These are phyloP conservation scores for Gastrophysa polygoni DNA, from an alignment of 2,888 invertebrate genomes.

Conservation along the genomic window DNA sequence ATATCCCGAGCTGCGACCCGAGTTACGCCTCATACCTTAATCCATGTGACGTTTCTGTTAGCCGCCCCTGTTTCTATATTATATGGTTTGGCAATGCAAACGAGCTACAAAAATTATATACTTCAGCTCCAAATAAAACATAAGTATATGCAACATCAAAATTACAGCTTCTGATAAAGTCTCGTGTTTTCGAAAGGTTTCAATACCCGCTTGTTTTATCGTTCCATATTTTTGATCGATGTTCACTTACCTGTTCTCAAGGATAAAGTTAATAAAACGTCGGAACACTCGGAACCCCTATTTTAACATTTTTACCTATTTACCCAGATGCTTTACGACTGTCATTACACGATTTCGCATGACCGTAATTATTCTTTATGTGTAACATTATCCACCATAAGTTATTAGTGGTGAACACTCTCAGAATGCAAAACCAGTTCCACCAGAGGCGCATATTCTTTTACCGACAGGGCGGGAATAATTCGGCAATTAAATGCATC, in stretches of 20 bases:
- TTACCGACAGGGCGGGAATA: constrained; percentile 21
- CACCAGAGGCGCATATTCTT: not conserved
- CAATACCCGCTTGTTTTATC: not conserved
- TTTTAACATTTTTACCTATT: constrained; percentile 13
- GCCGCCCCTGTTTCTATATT: too few species aligned
- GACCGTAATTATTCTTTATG: constrained; percentile 23
- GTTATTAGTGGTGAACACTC: constrained; percentile 20
- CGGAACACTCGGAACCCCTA: constrained; percentile 4
- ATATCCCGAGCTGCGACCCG: too few species aligned
- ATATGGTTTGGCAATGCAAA: too few species aligned
- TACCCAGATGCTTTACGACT: constrained; percentile 17
- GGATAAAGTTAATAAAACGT: constrained; percentile 5
- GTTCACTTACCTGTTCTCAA: constrained; percentile 5
- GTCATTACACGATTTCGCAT: constrained; percentile 16
- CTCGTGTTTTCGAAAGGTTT: not conserved
- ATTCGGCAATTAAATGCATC: constrained; percentile 22
- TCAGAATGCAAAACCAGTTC: constrained; percentile 9
- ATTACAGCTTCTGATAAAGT: too few species aligned
- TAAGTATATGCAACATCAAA: too few species aligned
- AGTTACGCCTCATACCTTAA: too few species aligned
- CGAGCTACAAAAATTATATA: too few species aligned
- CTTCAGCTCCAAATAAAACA: too few species aligned
- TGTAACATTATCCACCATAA: constrained; percentile 24
- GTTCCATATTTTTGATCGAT: not conserved
- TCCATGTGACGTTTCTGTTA: too few species aligned